Evolutionary conservation across 2,113 vertebrate genomes (phyloP), one percentile per base, ranked within the genome.

Genomic region (Xiphophorus maculatus): DNA sequence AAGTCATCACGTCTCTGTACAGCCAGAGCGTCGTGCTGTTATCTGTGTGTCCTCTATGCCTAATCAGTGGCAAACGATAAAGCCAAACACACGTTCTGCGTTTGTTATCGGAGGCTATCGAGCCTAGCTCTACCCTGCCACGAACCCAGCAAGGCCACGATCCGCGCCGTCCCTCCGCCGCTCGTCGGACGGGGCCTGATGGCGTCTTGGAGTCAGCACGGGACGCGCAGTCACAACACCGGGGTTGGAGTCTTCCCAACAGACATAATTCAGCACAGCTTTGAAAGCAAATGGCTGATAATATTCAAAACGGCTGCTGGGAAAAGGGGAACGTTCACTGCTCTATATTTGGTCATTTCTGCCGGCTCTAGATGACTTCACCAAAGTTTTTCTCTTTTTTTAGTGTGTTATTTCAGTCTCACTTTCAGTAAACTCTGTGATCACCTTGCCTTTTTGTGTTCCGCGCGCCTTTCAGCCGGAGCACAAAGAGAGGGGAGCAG

Each of bases 351-450:
- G 90, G 85, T 86, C 28, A 88, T 87, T 84, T 90, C 72, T 82
- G 28, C 54, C 8, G 69, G 10, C 22, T 73, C 71, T 48, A 66
- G 74, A 29, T 86, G 80, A 91, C 82, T 88, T 88, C 85, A 89
- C 80, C 73, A 1, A 28, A 63, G 83, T 37, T 37, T 71, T 85
- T 62, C 5, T 33, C 69, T 85, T 62, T 88, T 93, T 87, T 88
- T 63, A 75, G 73, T 71, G 87, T 91, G 90, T 93, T 91, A 88
- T 93, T 94, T 93, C 89, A 91, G 91, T 92, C 92, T 93, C 90
- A 92, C 93, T 94, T 94, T 89, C 88, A 92, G 91, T 85, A 68
- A 90, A 89, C 87, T 81, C 91, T 94, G 90, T 94, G 93, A 93
- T 94, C 93, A 93, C 93, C 91, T 94, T 90, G 92, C 91, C 35